A percentile compares a stretch with the other conserved stretches of the same genome.
These are phyloP conservation scores for Sialis lutaria DNA, from an alignment of 2,888 invertebrate genomes.

Conservation along the genomic window DNA sequence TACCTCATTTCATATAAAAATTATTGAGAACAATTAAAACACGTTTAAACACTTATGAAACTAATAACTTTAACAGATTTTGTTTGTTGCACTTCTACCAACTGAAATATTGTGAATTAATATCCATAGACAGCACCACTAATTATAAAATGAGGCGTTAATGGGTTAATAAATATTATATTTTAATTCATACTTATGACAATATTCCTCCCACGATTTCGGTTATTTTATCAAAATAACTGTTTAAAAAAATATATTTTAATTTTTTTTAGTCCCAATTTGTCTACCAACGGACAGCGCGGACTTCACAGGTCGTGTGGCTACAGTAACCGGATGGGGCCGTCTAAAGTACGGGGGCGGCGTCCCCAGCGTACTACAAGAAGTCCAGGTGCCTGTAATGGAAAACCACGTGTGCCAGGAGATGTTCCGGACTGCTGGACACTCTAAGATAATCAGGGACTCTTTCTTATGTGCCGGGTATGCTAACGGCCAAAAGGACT, in stretches of 20 bases:
- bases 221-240: too few species aligned
- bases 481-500: constrained; percentile 80
- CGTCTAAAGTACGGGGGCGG: constrained; percentile 80
- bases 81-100: too few species aligned
- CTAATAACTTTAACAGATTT: too few species aligned
- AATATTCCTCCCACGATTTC: too few species aligned
- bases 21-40: too few species aligned
- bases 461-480: constrained; percentile 89
- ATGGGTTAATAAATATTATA: too few species aligned
- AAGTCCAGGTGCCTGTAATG: constrained; percentile 84
- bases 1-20: too few species aligned
- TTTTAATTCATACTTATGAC: too few species aligned
- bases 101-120: too few species aligned
- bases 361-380: constrained; percentile 76
- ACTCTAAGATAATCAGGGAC: constrained; percentile 67
- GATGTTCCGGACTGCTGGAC: constrained; percentile 84
- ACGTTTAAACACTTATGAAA: too few species aligned
- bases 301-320: constrained; percentile 72
- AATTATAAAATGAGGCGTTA: too few species aligned
- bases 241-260: constrained; percentile 3
- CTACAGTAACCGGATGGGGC: constrained; percentile 87
- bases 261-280: constrained; percentile 53
- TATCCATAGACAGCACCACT: too few species aligned
- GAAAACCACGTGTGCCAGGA: constrained; percentile 83
- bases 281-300: constrained; percentile 69